Conservation (phyloP, 2,888 invertebrate genomes). For the Lasioglossum calceatum region DNA sequence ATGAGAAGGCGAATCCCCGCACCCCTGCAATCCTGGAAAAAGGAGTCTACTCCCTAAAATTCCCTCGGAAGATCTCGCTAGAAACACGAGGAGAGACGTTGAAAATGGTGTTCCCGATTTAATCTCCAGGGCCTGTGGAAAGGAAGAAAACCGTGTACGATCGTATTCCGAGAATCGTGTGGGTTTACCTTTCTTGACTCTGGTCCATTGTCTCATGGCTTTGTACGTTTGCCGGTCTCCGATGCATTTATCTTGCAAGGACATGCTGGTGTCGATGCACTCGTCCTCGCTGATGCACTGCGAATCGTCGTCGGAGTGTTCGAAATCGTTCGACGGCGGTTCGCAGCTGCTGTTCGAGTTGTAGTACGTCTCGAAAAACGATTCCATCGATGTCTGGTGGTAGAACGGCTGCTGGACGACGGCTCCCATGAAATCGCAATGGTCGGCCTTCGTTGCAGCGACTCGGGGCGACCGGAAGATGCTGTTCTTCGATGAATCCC, state of each 20-base stretch:
- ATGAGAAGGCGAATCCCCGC: too few relatives aligned
- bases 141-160: not conserved
- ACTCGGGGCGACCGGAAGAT: constrained; percentile 60
- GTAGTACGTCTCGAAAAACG: constrained; percentile 69
- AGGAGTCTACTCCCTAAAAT: too few relatives aligned
- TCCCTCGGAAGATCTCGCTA: too few relatives aligned
- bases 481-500: constrained; percentile 69
- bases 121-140: not conserved
- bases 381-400: constrained; percentile 73
- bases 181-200: constrained; percentile 70
- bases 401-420: constrained; percentile 59
- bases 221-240: constrained; percentile 74
- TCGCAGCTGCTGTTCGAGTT: constrained; percentile 57
- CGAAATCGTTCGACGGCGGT: constrained; percentile 37
- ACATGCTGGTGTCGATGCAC: constrained; percentile 36
- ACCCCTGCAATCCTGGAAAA: too few relatives aligned
- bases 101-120: not conserved
- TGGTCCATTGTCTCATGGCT: constrained; percentile 77
- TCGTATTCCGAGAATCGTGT: not conserved
- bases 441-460: constrained; percentile 63
- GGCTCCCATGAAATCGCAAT: constrained; percentile 61
- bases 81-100: too few relatives aligned
- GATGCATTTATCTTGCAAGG: constrained; percentile 47
- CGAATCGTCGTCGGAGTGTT: not conserved
- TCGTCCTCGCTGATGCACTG: not conserved